These are phyloP conservation scores for Ichneumon xanthorius DNA, from an alignment of 2,888 invertebrate genomes.

Conservation along the genomic window DNA sequence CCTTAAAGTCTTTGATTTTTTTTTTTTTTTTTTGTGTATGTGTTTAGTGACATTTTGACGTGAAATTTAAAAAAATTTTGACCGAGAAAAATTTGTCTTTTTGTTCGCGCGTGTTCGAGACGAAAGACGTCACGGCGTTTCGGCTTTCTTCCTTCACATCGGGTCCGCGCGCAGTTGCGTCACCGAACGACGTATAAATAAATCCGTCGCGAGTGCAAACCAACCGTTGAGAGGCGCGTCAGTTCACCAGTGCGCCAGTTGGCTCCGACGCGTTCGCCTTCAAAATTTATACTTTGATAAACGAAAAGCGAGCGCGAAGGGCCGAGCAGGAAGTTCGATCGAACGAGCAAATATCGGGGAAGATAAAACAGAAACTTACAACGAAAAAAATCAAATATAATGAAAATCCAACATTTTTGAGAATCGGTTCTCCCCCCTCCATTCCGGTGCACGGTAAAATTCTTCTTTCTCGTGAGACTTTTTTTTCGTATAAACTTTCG, in stretches of 20 bases:
- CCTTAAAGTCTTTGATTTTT: no score
- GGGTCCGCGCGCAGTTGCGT: slow-evolving; percentile 11
- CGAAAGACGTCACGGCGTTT: slow-evolving; percentile 23
- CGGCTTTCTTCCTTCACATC: neutral
- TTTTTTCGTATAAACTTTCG: neutral
- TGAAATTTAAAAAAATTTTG: no score
- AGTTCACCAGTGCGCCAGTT: neutral
- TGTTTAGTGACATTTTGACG: no score
- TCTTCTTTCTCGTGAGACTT: neutral
- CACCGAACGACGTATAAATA: slow-evolving; percentile 45
- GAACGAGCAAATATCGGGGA: neutral
- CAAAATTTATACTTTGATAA: neutral
- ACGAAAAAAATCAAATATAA: neutral
- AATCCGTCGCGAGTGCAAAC: slow-evolving; percentile 28
- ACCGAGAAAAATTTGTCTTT: neutral
- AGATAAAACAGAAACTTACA: neutral
- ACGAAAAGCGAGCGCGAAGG: neutral
- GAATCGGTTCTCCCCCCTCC: neutral
- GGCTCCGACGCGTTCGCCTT: neutral
- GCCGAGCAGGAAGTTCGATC: neutral
- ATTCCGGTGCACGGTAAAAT: no score
- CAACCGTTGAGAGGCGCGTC: slow-evolving; percentile 19
- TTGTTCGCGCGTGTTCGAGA: neutral
- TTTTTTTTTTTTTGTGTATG: no score
- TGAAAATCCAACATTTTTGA: neutral